Evolutionary conservation across 2,797 vertebrate species (phyloP), one percentile per base, ranked within the genome.

Genomic region (Potorous gilbertii): DNA sequence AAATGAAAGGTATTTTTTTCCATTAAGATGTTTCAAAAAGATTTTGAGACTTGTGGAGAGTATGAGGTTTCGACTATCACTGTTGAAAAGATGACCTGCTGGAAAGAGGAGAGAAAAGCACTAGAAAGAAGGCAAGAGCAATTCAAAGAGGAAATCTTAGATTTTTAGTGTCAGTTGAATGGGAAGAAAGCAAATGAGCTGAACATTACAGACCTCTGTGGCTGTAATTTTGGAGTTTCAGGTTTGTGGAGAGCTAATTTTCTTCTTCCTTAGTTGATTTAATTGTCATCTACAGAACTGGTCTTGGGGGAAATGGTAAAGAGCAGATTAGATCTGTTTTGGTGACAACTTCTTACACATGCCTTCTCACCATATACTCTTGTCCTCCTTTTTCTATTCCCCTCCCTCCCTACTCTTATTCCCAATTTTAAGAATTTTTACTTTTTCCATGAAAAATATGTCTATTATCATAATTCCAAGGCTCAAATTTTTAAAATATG

Each of bases 1-100:
- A 59, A 93, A 96, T 81, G 50, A 95, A 59, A 95, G 59, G n/a
- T 27, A 40, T 94, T 95, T 97, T 93, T 95, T 29, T 54, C 91
- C 92, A 91, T 94, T 56, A 81, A 81, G n/a, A 9, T 81, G 46
- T 50, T 91, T 54, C 40, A 81, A 46, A 96, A 91, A 87, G 40
- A 55, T 92, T 96, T 95, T 24, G 54, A 93, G 74, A 93, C 93
- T 95, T n/a, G 18, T 93, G 18, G 31, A 91, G 31, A 93, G 31
- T 50, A 31, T 87, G 74, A 92, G 89, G 56, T 54, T 96, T 11
- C 92, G 89, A 66, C 74, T 46, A 46, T 81, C 50, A 94, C 29
- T 29, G 40, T 28, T 92, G 89, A 94, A 96, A 94, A 90, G 52
- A 66, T 95, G 54, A 40, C 40, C 57, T 92, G 31, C 54, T 94